These are phyloP conservation scores for Branchellion lobata DNA, from an alignment of 2,888 invertebrate genomes.

Conservation along the genomic window DNA sequence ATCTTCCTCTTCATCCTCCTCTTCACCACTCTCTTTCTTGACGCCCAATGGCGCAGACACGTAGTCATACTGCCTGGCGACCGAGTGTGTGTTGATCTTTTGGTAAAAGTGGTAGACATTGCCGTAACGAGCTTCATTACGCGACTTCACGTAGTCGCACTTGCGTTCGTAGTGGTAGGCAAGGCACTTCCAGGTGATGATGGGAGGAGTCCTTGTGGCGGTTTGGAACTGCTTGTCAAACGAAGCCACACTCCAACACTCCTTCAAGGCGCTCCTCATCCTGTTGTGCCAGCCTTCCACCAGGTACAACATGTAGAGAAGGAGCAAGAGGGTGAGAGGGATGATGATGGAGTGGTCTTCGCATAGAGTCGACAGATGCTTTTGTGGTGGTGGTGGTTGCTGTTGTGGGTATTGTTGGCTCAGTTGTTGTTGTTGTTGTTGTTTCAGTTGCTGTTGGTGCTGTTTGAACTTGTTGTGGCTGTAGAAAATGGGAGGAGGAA, in stretches of 20 bases:
- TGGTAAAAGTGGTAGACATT: constrained; percentile 33
- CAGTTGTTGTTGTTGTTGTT: not conserved
- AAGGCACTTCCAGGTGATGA: constrained; percentile 12
- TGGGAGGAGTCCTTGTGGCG: not conserved
- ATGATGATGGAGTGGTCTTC: constrained; percentile 24
- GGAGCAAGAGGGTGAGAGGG: constrained; percentile 16
- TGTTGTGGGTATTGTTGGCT: not conserved
- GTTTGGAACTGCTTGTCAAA: not conserved
- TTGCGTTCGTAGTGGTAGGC: constrained; percentile 37
- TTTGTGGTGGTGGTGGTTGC: not conserved
- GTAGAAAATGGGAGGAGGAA: not conserved
- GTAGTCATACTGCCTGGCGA: constrained; percentile 18
- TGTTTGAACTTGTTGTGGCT: not conserved
- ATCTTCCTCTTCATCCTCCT: not conserved
- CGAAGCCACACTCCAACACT: not conserved
- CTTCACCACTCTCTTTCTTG: not conserved
- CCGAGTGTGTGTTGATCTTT: constrained; percentile 5
- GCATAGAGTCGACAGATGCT: constrained; percentile 10
- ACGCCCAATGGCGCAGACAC: not conserved
- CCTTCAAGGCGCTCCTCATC: not conserved
- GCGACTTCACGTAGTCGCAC: constrained; percentile 4
- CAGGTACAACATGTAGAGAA: constrained; percentile 37
- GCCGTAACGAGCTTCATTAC: not conserved
- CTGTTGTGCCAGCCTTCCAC: constrained; percentile 33
- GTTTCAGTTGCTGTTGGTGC: not conserved